phyloP scores from a whole-genome alignment of 2,113 vertebrate species.

The Circaetus gallicus region DNA sequence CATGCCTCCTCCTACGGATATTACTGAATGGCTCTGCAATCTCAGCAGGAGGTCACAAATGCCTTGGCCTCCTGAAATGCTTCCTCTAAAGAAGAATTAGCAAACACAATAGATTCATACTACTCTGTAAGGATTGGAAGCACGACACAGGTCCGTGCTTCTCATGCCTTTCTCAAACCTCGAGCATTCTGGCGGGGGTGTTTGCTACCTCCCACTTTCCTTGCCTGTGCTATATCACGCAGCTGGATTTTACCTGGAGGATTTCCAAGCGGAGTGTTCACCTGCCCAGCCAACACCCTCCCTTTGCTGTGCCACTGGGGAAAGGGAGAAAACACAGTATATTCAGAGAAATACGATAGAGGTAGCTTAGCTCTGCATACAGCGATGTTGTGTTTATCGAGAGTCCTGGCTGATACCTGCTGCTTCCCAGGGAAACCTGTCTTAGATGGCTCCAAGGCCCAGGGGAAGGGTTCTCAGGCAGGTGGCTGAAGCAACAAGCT shows the following conservation, averaged over 20 bases:
- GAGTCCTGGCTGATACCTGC: not conserved
- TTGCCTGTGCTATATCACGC: not conserved
- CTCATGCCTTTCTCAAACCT: not conserved
- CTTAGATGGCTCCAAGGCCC: not conserved
- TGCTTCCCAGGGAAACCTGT: not conserved
- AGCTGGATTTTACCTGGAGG: not conserved
- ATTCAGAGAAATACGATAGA: not conserved
- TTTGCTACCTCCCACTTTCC: not conserved
- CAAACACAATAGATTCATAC: not conserved
- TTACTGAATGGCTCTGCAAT: not conserved
- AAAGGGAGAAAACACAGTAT: not conserved
- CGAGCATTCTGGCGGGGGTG: not conserved
- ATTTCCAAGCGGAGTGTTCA: not conserved
- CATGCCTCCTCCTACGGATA: fast-evolving
- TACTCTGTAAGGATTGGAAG: not conserved
- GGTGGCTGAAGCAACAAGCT: not conserved
- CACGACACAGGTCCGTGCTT: fast-evolving
- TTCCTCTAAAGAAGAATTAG: not conserved
- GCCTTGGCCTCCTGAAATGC: not conserved
- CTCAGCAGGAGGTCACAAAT: not conserved
- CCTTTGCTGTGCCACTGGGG: not conserved
- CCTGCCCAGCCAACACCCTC: fast-evolving
- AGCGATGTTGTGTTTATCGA: not conserved
- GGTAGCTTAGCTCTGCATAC: not conserved
- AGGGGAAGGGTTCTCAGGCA: not conserved